These are phyloP conservation scores for Caenorhabditis uteleia DNA, from an alignment of 2,888 invertebrate species.

Conservation along the genomic window DNA sequence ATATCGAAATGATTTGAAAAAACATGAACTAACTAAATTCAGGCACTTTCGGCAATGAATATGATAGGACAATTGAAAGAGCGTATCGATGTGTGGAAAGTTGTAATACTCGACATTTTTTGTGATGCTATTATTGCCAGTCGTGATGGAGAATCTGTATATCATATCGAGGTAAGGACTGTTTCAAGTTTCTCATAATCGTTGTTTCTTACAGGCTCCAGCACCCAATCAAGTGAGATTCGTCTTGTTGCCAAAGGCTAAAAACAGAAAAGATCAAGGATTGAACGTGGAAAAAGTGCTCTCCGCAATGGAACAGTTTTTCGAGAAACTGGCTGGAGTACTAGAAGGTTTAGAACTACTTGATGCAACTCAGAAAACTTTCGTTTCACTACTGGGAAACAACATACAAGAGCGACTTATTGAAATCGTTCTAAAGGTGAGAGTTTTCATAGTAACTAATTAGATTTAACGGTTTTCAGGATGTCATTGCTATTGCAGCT, in stretches of 20 bases:
- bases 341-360: conserved; percentile 18
- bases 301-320: conserved; percentile 33
- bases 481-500: conserved; percentile 36
- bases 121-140: conserved; percentile 36
- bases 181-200: background rate
- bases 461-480: conserved; percentile 6
- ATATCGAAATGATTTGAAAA: too few species aligned
- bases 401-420: conserved; percentile 9
- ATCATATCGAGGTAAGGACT: background rate
- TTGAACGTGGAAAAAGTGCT: conserved; percentile 33
- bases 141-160: conserved; percentile 27
- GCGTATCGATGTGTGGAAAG: conserved; percentile 33
- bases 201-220: background rate
- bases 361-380: conserved; percentile 24
- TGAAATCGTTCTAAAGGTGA: conserved; percentile 20
- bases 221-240: conserved; percentile 22
- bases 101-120: conserved; percentile 41
- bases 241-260: conserved; percentile 16
- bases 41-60: conserved; percentile 49
- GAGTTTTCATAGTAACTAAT: background rate
- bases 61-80: conserved; percentile 37
- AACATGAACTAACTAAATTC: conserved; percentile 1
- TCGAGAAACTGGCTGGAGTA: conserved; percentile 28
- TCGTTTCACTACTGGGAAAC: conserved; percentile 23
- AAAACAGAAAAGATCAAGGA: conserved; percentile 17